Percentiles rank a stretch among this genome's conserved stretches.
Conservation (phyloP, 2,888 invertebrate species). For the Leptopilina drosophilae region DNA sequence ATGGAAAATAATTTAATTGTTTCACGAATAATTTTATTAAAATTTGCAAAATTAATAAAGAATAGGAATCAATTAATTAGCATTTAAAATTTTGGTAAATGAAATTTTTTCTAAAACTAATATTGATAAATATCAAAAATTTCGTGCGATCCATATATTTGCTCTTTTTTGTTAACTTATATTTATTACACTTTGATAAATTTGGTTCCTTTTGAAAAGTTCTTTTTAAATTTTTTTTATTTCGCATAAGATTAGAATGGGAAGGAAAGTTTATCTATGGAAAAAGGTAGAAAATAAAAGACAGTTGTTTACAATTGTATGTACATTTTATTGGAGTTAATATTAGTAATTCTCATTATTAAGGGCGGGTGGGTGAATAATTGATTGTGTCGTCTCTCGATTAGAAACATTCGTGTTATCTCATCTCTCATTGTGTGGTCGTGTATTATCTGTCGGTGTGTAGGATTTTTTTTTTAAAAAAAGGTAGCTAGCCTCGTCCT, state of each 20-base stretch:
- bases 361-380: constrained; percentile 68
- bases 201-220: too few relatives aligned
- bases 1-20: too few relatives aligned
- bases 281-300: constrained; percentile 21
- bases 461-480: constrained; percentile 57
- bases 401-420: constrained; percentile 51
- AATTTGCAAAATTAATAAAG: too few relatives aligned
- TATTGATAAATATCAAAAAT: too few relatives aligned
- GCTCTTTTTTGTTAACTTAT: too few relatives aligned
- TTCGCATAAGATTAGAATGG: background rate
- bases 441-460: constrained; percentile 54
- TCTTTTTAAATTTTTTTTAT: too few relatives aligned
- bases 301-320: constrained; percentile 71
- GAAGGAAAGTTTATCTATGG: background rate
- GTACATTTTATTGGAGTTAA: constrained; percentile 74
- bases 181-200: too few relatives aligned
- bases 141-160: too few relatives aligned
- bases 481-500: constrained; percentile 76
- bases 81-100: too few relatives aligned
- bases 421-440: constrained; percentile 47
- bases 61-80: too few relatives aligned
- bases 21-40: too few relatives aligned
- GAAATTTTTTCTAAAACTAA: too few relatives aligned
- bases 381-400: constrained; percentile 66
- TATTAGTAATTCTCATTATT: constrained; percentile 74